A percentile compares a stretch with the other conserved stretches of the same genome.
Conservation (phyloP, 1,140 invertebrate genomes). For the Chymomyza costata region DNA sequence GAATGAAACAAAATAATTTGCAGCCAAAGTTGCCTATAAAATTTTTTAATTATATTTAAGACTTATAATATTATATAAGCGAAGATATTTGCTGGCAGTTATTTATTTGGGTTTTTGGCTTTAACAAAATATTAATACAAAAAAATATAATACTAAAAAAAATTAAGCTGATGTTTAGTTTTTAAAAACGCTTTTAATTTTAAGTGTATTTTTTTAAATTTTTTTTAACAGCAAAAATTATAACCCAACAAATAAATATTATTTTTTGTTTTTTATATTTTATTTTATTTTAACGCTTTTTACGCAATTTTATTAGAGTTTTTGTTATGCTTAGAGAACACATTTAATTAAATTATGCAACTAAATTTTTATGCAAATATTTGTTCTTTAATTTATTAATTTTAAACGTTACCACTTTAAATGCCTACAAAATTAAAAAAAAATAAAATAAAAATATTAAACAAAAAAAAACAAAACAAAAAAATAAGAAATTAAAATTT, state of each 20-base stretch:
- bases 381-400: too few species aligned
- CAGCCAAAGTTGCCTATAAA: too few species aligned
- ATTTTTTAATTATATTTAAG: too few species aligned
- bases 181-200: constrained; percentile 4
- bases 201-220: constrained; percentile 17
- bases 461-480: neutral
- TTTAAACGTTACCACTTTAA: too few species aligned
- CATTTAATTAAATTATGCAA: constrained; percentile 34
- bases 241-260: constrained; percentile 18
- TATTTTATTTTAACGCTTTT: constrained; percentile 29
- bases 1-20: too few species aligned
- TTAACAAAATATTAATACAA: constrained; percentile 16
- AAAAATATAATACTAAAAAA: constrained; percentile 16
- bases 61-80: constrained; percentile 26
- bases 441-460: constrained; percentile 22
- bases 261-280: constrained; percentile 3
- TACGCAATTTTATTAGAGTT: constrained; percentile 43
- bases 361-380: constrained; percentile 22
- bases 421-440: neutral
- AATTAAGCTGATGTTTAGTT: constrained; percentile 15
- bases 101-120: constrained; percentile 44
- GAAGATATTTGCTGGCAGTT: constrained; percentile 72
- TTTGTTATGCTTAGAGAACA: too few species aligned
- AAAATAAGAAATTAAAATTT: constrained; percentile 24
- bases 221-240: constrained; percentile 12